Evolutionary conservation across 2,113 vertebrate species (phyloP), one percentile per base, ranked within the genome.

Genomic region (Dissostichus mawsoni): DNA sequence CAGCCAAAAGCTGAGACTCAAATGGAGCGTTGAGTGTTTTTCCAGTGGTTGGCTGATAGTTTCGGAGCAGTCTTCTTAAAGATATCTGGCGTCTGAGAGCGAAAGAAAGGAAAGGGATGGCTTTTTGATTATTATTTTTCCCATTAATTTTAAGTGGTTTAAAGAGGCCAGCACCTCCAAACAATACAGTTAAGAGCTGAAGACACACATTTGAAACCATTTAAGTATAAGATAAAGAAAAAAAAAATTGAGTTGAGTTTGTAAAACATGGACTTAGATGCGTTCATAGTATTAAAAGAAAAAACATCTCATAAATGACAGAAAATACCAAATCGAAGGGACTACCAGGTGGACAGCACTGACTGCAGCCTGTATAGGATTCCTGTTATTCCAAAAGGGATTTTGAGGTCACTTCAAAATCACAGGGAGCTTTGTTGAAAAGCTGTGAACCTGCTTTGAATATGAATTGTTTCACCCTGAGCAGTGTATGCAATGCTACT

Each of bases 401-500:
- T 88, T 93, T 83, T 86, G 77, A 89, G 89, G 87, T 89, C 89
- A 78, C 75, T 20, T 20, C 20, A 20, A 20, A 20, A 20, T 20
- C 20, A 20, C 23, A 55, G 89, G 87, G 87, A 92, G 80, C 59
- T 67, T 64, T 84, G 87, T 83, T 92, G 82, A 90, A 90, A 84
- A 74, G 87, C 81, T 78, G 62, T 44, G 48, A 84, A 90, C 90
- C 88, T 91, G 90, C 72, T 76, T 87, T 83, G 89, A 92, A 91
- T 93, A 82, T 81, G 12, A 91, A 92, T 92, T 10, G 86, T 79
- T 86, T 85, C 33, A 87, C 69, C 76, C 69, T 10, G 50, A 81
- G 82, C 79, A 62, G 56, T 9, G 11, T 69, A 77, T 50, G 62
- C 65, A 68, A 64, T 4, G 11, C 61, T 47, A 50, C 52, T 85